These are phyloP conservation scores for Trichosurus vulpecula DNA, from an alignment of 2,797 vertebrate genomes.

Conservation along the genomic window DNA sequence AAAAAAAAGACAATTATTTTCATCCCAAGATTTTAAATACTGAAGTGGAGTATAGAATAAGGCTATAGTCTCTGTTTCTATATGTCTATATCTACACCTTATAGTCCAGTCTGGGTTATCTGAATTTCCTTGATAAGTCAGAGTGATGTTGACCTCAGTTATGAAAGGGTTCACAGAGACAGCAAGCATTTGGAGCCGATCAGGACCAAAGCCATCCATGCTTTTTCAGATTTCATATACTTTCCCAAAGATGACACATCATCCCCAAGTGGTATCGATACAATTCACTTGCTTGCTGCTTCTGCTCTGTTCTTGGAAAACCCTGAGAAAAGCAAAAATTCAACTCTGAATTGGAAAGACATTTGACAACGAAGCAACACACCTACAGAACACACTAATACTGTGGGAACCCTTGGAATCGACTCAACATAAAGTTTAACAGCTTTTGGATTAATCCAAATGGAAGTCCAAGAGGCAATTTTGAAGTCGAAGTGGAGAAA, in stretches of 20 bases:
- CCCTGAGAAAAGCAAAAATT: neutral
- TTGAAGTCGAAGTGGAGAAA: neutral
- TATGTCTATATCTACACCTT: neutral
- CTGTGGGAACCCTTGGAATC: neutral
- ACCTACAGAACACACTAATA: neutral
- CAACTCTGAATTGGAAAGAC: neutral
- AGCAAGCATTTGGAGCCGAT: neutral
- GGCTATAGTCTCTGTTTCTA: neutral
- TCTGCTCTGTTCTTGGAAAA: neutral
- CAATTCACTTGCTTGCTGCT: neutral
- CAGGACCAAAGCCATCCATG: rapidly evolving
- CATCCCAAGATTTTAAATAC: neutral
- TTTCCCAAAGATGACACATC: neutral
- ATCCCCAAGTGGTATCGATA: neutral
- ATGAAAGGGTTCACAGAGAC: neutral
- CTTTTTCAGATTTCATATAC: neutral
- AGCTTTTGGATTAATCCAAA: neutral
- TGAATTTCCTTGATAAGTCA: neutral
- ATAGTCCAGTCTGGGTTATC: neutral
- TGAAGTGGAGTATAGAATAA: neutral
- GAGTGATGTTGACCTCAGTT: neutral
- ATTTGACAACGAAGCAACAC: neutral
- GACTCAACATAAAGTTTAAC: neutral
- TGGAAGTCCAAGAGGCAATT: neutral
- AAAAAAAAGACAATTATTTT: neutral